phyloP scores from a whole-genome alignment of 2,888 invertebrate species.

The Tillus elongatus region DNA sequence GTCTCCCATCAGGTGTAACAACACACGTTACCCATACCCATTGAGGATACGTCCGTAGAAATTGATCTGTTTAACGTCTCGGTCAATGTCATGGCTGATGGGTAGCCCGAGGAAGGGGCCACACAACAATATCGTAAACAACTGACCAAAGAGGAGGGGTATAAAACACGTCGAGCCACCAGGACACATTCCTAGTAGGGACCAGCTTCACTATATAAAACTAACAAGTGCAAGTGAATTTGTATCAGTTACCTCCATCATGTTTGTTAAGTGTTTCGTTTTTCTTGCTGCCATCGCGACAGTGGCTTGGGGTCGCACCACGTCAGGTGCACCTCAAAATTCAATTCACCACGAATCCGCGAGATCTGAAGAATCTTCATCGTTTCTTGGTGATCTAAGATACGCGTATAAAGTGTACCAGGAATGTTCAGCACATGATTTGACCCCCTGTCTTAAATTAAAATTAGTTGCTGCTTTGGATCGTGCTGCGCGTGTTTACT shows the following conservation, averaged over 20 bases:
- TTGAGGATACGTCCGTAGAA: conserved; percentile 28
- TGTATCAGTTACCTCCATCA: conserved; percentile 40
- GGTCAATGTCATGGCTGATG: conserved; percentile 30
- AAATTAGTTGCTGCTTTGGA: conserved; percentile 71
- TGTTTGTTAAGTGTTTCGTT: conserved; percentile 52
- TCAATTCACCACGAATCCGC: conserved; percentile 33
- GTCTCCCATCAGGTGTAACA: conserved; percentile 24
- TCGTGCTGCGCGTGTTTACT: conserved; percentile 54
- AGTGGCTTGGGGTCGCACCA: conserved; percentile 47
- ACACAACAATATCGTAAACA: too few relatives aligned
- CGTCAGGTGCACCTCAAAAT: conserved; percentile 42
- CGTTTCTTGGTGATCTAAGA: conserved; percentile 57
- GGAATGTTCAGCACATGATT: conserved; percentile 63
- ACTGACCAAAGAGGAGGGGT: conserved; percentile 22
- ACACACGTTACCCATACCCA: conserved; percentile 25
- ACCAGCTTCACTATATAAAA: conserved; percentile 34
- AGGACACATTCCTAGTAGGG: conserved; percentile 33
- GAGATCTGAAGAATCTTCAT: conserved; percentile 32
- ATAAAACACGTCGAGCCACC: conserved; percentile 27
- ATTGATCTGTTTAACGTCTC: conserved; percentile 35
- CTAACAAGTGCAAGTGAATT: conserved; percentile 39
- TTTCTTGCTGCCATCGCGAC: conserved; percentile 48
- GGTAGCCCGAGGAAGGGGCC: conserved; percentile 16
- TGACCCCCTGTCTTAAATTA: conserved; percentile 67
- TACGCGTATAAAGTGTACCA: conserved; percentile 71